Evolutionary conservation across 2,888 invertebrate genomes (phyloP).

Genomic region (Latheticus oryzae): DNA sequence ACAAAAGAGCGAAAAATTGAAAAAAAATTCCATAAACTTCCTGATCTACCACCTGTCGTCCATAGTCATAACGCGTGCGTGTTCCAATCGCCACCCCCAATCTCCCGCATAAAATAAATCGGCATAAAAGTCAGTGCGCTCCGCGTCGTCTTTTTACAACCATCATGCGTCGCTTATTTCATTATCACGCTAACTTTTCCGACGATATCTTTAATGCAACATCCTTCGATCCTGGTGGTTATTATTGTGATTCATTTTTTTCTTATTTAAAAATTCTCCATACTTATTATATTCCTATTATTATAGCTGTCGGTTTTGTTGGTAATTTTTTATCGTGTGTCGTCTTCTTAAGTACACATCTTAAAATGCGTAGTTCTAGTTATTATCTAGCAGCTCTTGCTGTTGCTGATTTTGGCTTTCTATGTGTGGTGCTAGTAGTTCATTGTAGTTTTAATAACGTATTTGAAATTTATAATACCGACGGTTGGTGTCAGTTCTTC

Average conservation of each 20-base stretch:
- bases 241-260: conserved; percentile 47
- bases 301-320: conserved; percentile 71
- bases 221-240: conserved; percentile 34
- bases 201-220: conserved; percentile 23
- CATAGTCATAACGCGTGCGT: conserved; percentile 39
- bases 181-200: conserved; percentile 12
- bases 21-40: neutral
- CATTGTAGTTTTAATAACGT: conserved; percentile 68
- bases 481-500: conserved; percentile 69
- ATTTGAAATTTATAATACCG: conserved; percentile 67
- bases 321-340: conserved; percentile 72
- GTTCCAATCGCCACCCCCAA: conserved; percentile 6
- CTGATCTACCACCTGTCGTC: conserved; percentile 15
- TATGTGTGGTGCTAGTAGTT: conserved; percentile 68
- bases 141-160: conserved; percentile 45
- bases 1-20: neutral
- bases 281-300: conserved; percentile 71
- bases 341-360: conserved; percentile 72
- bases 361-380: conserved; percentile 73
- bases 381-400: conserved; percentile 74
- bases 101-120: too few relatives aligned
- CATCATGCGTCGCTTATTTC: conserved; percentile 18
- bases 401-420: conserved; percentile 71
- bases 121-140: conserved; percentile 47
- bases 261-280: conserved; percentile 67